Evolutionary conservation across 1,140 invertebrate genomes (phyloP).

Genomic region (Pararge aegeria): DNA sequence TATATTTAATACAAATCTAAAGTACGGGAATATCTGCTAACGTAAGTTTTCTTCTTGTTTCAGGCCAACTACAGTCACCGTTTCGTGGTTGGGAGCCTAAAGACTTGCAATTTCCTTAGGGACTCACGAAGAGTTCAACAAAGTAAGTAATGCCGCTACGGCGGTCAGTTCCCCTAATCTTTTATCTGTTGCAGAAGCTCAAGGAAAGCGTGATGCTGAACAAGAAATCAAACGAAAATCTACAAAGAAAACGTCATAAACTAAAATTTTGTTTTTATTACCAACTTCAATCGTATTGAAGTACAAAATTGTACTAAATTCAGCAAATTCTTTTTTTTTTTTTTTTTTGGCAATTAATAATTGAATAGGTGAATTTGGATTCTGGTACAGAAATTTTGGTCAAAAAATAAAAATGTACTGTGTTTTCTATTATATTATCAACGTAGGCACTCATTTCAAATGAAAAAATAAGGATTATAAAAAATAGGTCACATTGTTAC

Average conservation of each 20-base stretch:
- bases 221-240: background rate
- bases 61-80: conserved; percentile 61
- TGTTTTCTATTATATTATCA: background rate
- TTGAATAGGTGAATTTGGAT: background rate
- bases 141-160: conserved; percentile 66
- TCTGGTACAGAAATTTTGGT: background rate
- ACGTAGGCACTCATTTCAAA: conserved; percentile 4
- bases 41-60: conserved; percentile 47
- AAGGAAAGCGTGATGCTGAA: conserved; percentile 14
- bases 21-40: background rate
- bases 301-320: background rate
- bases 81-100: conserved; percentile 64
- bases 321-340: background rate
- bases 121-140: conserved; percentile 73
- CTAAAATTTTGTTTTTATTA: background rate
- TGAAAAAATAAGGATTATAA: background rate
- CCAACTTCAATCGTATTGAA: background rate
- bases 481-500: background rate
- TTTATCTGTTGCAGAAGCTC: conserved; percentile 51
- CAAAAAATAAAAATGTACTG: background rate
- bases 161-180: conserved; percentile 45
- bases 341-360: background rate
- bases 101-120: conserved; percentile 72
- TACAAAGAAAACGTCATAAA: conserved; percentile 3
- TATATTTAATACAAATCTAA: too few relatives aligned